Base-by-base conservation (phyloP, 1,140 invertebrate species). In the Uloborus diversus region DNA sequence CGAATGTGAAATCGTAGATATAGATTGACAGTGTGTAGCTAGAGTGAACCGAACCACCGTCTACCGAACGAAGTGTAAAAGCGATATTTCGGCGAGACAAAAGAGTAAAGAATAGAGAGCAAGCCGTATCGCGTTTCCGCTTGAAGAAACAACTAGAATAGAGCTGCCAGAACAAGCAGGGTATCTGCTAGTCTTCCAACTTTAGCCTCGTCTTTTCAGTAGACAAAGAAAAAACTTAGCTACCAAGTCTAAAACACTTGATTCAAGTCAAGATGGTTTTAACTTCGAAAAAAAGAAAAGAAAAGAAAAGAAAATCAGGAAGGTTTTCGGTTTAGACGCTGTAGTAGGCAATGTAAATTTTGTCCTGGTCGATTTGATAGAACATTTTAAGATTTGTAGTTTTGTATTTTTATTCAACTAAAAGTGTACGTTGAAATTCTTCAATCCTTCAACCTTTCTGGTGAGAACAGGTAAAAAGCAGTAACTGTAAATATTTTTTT, bases 1-100 rank as follows among this genome's bases (percentile, higher is more conserved):
- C 70, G 70, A 75, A 75, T 75, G 70, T 75, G 70, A 75, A 75
- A 75, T 75, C 70, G 70, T 75, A 61, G 70, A 75, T 75, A 75
- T 53, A 75, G 70, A 75, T 75, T 75, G 70, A 75, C 70, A 75
- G 70, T 42, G 47, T 35, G 25, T 28, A 71, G 11, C 51, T 28
- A 30, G 69, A 61, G 35, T 35, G 69, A 71, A 42, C 51, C 42
- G 35, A 33, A 17, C 53, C 42, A 56, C 69, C 69, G 23, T 49
- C 51, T 51, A 59, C 23, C 57, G 70, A 75, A 11, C 28, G 57
- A 30, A 62, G 70, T 75, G 70, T 75, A 64, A 75, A 75, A 75
- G 70, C 57, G 70, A 75, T 75, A 75, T 75, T 75, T 75, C 59
- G 32, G 25, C 70, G 57, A 75, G 37, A 75, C 59, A 75, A 53